Base-by-base conservation (phyloP, 1,140 invertebrate species). In the Diabrotica undecimpunctata region DNA sequence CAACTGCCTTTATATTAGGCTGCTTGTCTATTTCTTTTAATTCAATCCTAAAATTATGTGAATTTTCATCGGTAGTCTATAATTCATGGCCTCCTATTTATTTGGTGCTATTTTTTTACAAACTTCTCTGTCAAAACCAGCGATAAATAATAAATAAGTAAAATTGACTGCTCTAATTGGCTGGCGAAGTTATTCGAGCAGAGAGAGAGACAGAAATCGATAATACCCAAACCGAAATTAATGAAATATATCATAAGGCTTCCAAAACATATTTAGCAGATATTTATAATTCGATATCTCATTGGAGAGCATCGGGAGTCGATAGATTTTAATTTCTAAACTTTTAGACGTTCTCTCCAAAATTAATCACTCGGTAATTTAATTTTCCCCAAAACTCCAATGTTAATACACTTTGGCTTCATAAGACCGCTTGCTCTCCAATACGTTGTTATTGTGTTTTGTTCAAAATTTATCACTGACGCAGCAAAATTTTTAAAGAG, bases 261-360 rank as follows among this genome's bases (percentile, higher is more conserved):
- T 62, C 61, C 61, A 62, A 62, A 62, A 62, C 61, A 62, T 62
- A 62, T 62, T 62, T 62, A 62, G 53, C 61, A 39, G 51, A 62
- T 62, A 62, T 62, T 62, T 54, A 62, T 62, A 62, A 62, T 62
- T 62, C 61, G 61, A 62, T 62, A 62, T 62, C 61, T 54, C 61
- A 62, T 62, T 62, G 61, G 61, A 54, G 54, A 46, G 53, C 35
- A 62, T 62, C 51, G 61, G 61, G 61, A 62, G 61, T 62, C 61
- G 61, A 62, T 62, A 62, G 51, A 62, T 62, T 62, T 62, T 62
- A 62, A 62, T 62, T 60, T 62, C 61, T 35, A 62, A 62, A 62
- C 61, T 62, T 62, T 62, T 54, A 62, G 61, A 62, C 61, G 61
- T 46, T 62, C 51, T 51, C 53, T 54, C 54, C 61, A 38, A 54